Evolutionary conservation across 92 coral and sea anemone species (phyloP).

Genomic region (Palythoa heliodiscus): DNA sequence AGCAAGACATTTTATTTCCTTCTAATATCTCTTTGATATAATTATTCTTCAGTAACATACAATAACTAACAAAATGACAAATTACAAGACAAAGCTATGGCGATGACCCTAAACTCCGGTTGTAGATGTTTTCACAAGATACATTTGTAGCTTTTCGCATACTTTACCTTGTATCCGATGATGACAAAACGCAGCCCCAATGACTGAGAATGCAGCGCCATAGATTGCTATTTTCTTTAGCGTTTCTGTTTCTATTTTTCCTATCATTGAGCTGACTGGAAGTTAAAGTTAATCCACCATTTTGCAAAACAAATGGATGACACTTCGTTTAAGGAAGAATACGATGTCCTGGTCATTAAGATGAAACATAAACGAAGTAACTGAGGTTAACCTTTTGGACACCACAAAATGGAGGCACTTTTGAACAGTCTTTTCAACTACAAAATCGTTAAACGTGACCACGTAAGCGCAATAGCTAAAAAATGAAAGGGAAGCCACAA

Average conservation of each 20-base stretch:
- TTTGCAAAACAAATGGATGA: not conserved
- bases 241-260: constrained; percentile 43
- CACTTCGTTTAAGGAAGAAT: constrained; percentile 7
- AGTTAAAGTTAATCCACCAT: not conserved
- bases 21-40: no score
- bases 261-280: constrained; percentile 2
- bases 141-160: not conserved
- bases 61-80: no score
- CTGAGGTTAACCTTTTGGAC: not conserved
- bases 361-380: constrained; percentile 9
- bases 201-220: constrained; percentile 87
- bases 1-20: no score
- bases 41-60: no score
- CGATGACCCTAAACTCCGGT: no score
- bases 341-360: constrained; percentile 7
- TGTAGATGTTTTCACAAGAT: no score
- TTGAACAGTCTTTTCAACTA: not conserved
- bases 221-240: constrained; percentile 79
- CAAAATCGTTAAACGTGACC: not conserved
- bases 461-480: not conserved
- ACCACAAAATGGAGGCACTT: constrained; percentile 37
- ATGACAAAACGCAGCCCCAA: constrained; percentile 87
- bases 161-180: constrained; percentile 89
- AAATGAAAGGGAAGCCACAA: constrained; percentile 34
- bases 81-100: no score